Conservation (phyloP, 2,113 vertebrate genomes). For the Platanista minor region DNA sequence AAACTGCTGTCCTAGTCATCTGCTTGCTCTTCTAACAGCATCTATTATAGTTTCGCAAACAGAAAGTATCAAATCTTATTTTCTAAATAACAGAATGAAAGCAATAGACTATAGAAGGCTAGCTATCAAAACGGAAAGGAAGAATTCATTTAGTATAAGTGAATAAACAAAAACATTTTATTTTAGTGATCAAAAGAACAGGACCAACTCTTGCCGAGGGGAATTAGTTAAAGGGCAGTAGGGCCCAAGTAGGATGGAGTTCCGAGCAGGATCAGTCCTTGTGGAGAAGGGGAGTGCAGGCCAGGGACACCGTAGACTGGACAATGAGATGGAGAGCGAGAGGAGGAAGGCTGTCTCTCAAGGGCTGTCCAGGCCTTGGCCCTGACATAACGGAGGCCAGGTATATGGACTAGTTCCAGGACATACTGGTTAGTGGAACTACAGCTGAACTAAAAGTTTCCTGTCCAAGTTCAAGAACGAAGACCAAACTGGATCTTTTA, state of each 20-base stretch:
- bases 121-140: background rate
- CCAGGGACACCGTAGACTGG: background rate
- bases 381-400: background rate
- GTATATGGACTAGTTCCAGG: background rate
- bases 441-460: background rate
- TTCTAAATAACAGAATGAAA: slow-evolving; percentile 35
- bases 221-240: background rate
- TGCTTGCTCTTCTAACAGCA: background rate
- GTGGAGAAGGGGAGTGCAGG: background rate
- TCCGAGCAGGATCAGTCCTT: background rate
- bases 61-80: background rate
- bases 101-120: background rate
- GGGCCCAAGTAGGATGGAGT: background rate
- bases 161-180: background rate
- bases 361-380: background rate
- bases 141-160: background rate
- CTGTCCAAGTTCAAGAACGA: slow-evolving; percentile 2
- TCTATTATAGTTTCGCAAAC: background rate
- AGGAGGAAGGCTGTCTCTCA: background rate
- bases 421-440: background rate
- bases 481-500: background rate
- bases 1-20: background rate
- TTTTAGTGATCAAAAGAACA: background rate
- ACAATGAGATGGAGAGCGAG: background rate
- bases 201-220: background rate